These are phyloP conservation scores for Lepetodrilus schrolli DNA, from an alignment of 2,888 invertebrate genomes.

Conservation along the genomic window DNA sequence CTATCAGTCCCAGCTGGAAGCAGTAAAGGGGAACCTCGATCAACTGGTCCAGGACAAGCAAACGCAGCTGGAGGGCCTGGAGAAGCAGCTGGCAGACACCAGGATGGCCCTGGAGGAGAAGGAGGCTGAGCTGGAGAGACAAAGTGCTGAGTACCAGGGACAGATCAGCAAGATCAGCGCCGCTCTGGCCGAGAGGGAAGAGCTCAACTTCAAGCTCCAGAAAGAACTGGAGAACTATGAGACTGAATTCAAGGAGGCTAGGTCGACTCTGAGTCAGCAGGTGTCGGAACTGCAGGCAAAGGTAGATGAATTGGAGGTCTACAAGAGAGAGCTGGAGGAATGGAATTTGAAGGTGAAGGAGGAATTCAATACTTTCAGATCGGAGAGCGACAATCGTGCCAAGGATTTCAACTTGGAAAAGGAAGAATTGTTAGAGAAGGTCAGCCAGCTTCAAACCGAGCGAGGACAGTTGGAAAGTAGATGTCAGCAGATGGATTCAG, in stretches of 20 bases:
- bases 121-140: constrained; percentile 46
- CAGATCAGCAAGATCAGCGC: background rate
- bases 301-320: constrained; percentile 28
- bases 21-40: constrained; percentile 52
- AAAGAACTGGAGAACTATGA: constrained; percentile 54
- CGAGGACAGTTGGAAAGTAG: constrained; percentile 4
- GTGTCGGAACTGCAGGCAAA: background rate
- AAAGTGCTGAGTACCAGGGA: constrained; percentile 43
- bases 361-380: constrained; percentile 36
- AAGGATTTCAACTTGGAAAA: background rate
- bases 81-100: constrained; percentile 39
- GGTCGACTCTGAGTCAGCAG: background rate
- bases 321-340: constrained; percentile 39
- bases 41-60: constrained; percentile 56
- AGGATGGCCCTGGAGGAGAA: constrained; percentile 45
- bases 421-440: background rate
- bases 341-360: constrained; percentile 44
- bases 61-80: constrained; percentile 48
- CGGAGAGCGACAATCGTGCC: background rate
- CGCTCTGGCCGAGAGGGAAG: constrained; percentile 35
- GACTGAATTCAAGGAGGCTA: constrained; percentile 9
- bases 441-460: constrained; percentile 15
- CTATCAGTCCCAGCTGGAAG: constrained; percentile 55
- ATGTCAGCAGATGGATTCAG: constrained; percentile 28
- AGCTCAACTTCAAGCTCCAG: constrained; percentile 54